Conservation (phyloP, 2,797 vertebrate species). For the Pseudomugil gertrudae region DNA sequence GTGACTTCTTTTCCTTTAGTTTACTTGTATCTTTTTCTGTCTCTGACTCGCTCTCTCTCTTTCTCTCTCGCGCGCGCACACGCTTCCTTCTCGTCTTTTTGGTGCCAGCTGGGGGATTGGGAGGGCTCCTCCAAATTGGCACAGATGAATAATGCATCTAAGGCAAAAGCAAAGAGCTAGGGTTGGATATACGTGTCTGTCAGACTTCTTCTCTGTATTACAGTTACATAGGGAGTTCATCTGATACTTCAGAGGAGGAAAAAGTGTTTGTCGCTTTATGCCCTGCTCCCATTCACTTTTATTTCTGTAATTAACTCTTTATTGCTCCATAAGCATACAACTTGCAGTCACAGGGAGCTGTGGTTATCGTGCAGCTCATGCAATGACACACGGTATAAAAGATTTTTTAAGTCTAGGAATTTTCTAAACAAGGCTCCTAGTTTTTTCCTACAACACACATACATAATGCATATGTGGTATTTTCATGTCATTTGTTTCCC, state of each 20-base stretch:
- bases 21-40: constrained; percentile 14
- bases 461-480: constrained; percentile 59
- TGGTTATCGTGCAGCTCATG: constrained; percentile 14
- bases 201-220: constrained; percentile 68
- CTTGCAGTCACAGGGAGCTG: constrained; percentile 17
- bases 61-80: constrained; percentile 29
- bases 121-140: constrained; percentile 81
- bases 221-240: constrained; percentile 62
- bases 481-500: constrained; percentile 61
- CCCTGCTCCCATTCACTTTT: constrained; percentile 44
- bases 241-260: constrained; percentile 57
- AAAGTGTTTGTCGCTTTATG: constrained; percentile 43
- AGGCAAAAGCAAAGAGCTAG: constrained; percentile 71
- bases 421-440: constrained; percentile 30
- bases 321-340: constrained; percentile 29
- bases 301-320: constrained; percentile 43
- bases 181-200: constrained; percentile 76
- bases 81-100: constrained; percentile 59
- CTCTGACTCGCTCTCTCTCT: too few species aligned
- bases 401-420: constrained; percentile 27
- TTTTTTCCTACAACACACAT: constrained; percentile 52
- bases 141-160: constrained; percentile 83
- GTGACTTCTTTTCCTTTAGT: constrained; percentile 54
- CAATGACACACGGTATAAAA: constrained; percentile 14
- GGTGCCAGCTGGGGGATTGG: constrained; percentile 71